Evolutionary conservation across 2,113 vertebrate species (phyloP).

Genomic region (Rallus limicola): DNA sequence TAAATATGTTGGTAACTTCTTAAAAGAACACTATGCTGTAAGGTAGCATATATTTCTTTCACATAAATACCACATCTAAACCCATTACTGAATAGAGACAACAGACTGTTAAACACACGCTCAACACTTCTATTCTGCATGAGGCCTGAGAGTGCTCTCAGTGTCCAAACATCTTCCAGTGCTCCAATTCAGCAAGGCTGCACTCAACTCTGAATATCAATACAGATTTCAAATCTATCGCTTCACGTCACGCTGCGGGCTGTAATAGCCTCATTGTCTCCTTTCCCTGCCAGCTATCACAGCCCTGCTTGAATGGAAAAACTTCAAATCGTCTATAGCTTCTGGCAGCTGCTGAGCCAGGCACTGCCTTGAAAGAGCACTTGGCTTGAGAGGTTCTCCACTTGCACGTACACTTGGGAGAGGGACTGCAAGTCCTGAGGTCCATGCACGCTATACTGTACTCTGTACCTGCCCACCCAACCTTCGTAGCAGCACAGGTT

Average conservation of each 20-base stretch:
- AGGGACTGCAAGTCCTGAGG: neutral
- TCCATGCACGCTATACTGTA: neutral
- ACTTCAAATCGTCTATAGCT: neutral
- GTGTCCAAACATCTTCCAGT: neutral
- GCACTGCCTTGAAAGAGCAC: neutral
- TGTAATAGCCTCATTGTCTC: accelerated
- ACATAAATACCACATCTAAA: neutral
- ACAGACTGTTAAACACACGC: neutral
- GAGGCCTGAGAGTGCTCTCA: neutral
- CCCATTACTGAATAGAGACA: neutral
- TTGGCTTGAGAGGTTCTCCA: neutral
- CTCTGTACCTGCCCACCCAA: neutral
- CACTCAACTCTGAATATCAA: neutral
- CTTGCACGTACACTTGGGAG: neutral
- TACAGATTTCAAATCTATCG: neutral
- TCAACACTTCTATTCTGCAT: neutral
- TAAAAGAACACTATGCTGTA: neutral
- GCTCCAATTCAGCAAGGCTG: neutral
- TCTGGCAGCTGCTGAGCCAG: neutral
- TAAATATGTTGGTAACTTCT: conserved; percentile 2
- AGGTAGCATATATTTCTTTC: neutral
- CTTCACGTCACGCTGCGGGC: neutral
- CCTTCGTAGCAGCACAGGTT: neutral
- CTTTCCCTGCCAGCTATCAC: neutral
- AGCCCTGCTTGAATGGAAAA: neutral